These are phyloP conservation scores for Pocillopora meandrina DNA, from an alignment of 92 coral and sea anemone species.

Conservation along the genomic window DNA sequence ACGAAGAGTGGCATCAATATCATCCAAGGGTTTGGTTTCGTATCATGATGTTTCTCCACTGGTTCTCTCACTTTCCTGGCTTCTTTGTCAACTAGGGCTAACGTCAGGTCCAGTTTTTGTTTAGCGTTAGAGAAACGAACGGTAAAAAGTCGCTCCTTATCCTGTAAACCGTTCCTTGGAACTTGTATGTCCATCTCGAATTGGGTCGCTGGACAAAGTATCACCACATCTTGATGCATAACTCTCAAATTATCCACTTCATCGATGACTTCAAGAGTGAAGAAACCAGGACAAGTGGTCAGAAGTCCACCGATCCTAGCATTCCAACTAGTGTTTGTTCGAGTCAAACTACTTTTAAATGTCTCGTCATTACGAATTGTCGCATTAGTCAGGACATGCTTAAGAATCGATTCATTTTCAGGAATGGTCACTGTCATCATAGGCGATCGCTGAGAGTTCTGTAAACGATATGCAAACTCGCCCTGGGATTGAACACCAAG, in stretches of 20 bases:
- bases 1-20: constrained; percentile 60
- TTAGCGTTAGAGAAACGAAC: constrained; percentile 57
- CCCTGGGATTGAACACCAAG: constrained; percentile 36
- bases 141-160: constrained; percentile 70
- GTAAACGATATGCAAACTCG: constrained; percentile 44
- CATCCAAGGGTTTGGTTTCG: constrained; percentile 49
- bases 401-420: constrained; percentile 52
- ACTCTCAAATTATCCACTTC: constrained; percentile 64
- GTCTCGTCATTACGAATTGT: constrained; percentile 62
- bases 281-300: constrained; percentile 66
- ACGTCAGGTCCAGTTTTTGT: constrained; percentile 61
- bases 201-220: constrained; percentile 62
- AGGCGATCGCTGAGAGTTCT: constrained; percentile 48
- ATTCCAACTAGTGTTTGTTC: constrained; percentile 60
- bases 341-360: constrained; percentile 57
- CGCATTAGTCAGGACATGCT: constrained; percentile 42
- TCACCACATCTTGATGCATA: constrained; percentile 61
- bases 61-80: constrained; percentile 4
- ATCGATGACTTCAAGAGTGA: constrained; percentile 62
- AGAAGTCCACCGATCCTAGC: constrained; percentile 47
- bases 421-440: constrained; percentile 46
- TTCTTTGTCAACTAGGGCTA: constrained; percentile 65
- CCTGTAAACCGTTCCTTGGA: constrained; percentile 58
- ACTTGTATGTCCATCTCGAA: constrained; percentile 53
- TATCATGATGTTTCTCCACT: constrained; percentile 22